phyloP scores from a whole-genome alignment of 2,888 invertebrate genomes.

The Leucophenga montana region DNA sequence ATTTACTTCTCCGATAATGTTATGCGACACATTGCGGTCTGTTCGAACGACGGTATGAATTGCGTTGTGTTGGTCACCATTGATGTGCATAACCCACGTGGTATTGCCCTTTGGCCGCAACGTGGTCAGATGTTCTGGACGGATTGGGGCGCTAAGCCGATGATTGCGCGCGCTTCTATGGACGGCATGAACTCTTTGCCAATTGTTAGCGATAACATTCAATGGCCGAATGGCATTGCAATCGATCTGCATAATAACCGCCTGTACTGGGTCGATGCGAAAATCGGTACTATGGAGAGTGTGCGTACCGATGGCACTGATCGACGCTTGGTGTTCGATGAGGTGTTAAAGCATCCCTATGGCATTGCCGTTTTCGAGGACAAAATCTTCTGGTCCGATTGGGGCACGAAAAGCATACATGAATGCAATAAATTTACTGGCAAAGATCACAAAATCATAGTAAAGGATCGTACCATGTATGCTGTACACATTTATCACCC shows the following conservation, averaged over 20 bases:
- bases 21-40: conserved; percentile 82
- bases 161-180: conserved; percentile 88
- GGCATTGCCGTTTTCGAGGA: conserved; percentile 91
- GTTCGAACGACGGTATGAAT: conserved; percentile 78
- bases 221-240: conserved; percentile 90
- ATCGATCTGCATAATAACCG: conserved; percentile 85
- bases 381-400: conserved; percentile 92
- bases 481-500: conserved; percentile 85
- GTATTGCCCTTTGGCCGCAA: conserved; percentile 80
- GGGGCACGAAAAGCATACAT: conserved; percentile 83
- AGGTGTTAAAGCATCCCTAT: conserved; percentile 85
- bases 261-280: conserved; percentile 92
- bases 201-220: conserved; percentile 79
- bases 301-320: conserved; percentile 79
- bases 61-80: conserved; percentile 80
- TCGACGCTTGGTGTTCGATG: conserved; percentile 77
- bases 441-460: conserved; percentile 76
- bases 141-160: conserved; percentile 84
- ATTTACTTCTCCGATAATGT: conserved; percentile 87
- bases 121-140: conserved; percentile 92
- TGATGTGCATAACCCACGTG: conserved; percentile 79
- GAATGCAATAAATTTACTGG: conserved; percentile 86
- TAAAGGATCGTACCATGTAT: conserved; percentile 74
- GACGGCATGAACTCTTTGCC: conserved; percentile 81
- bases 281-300: conserved; percentile 79